Evolutionary conservation across 2,797 vertebrate genomes (phyloP).

Genomic region (Sternarchorhynchus goeldii): DNA sequence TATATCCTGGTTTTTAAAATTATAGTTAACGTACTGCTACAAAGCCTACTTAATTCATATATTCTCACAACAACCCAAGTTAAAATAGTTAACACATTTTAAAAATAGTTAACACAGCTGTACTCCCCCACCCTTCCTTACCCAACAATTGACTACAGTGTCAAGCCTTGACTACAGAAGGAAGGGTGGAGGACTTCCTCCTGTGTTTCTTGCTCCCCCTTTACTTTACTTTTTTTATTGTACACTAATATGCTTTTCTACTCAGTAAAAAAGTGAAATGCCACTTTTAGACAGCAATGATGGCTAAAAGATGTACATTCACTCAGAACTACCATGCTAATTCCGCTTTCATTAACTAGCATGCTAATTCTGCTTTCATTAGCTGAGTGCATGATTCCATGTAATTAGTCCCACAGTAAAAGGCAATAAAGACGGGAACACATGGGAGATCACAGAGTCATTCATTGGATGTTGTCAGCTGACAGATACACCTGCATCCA

Average conservation of each 20-base stretch:
- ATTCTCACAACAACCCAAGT: not conserved
- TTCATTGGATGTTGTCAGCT: constrained; percentile 6
- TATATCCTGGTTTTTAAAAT: not conserved
- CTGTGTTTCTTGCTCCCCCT: constrained; percentile 2
- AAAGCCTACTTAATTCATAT: not conserved
- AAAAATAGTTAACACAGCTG: not conserved
- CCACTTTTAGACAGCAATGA: no score
- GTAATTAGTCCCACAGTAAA: constrained; percentile 79
- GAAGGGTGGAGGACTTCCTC: constrained; percentile 54
- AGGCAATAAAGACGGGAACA: constrained; percentile 72
- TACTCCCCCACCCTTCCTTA: not conserved
- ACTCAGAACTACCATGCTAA: constrained; percentile 44
- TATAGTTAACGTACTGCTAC: not conserved
- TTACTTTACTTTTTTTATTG: constrained; percentile 45
- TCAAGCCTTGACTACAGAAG: constrained; percentile 52
- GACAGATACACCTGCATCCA: no score
- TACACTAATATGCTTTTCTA: constrained; percentile 8
- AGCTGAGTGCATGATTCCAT: constrained; percentile 67
- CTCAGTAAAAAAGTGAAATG: no score
- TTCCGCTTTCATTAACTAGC: constrained; percentile 46
- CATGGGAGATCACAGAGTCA: constrained; percentile 67
- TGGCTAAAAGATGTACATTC: no score
- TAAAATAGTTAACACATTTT: no score
- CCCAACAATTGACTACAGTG: constrained; percentile 58
- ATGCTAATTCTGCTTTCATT: constrained; percentile 60